A percentile compares a stretch with the other conserved stretches of the same genome.
Conservation (phyloP, 2,113 vertebrate genomes). For the Odontophorus gujanensis region DNA sequence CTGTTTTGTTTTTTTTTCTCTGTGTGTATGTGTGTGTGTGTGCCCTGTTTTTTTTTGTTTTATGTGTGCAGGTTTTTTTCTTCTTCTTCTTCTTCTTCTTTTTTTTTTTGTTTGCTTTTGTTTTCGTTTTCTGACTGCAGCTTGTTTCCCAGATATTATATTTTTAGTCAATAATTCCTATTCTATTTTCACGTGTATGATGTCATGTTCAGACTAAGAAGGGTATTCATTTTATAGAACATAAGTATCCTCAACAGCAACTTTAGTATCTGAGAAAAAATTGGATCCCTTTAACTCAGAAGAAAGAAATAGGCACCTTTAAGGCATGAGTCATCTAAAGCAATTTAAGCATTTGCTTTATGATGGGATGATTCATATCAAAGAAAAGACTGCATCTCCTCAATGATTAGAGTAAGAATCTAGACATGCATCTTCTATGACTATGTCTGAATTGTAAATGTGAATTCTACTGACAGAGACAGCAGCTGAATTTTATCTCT, state of each 20-base stretch:
- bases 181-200: not conserved
- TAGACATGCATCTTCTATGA: not conserved
- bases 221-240: not conserved
- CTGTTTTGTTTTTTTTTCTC: not conserved
- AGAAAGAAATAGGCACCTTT: not conserved
- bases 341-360: constrained; percentile 25
- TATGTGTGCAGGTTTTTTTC: not conserved
- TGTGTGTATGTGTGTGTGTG: not conserved
- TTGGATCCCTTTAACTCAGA: not conserved
- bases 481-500: not conserved
- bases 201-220: not conserved
- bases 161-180: not conserved
- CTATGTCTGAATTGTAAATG: not conserved
- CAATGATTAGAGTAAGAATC: not conserved
- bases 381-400: not conserved
- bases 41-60: not conserved
- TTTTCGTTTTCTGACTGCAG: not conserved
- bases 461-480: not conserved
- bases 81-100: too few relatives aligned
- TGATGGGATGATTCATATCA: constrained; percentile 13
- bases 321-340: constrained; percentile 17
- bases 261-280: not conserved
- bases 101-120: too few relatives aligned
- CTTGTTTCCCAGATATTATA: not conserved
- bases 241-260: not conserved